Base-by-base conservation (phyloP, 2,113 vertebrate genomes). In the Bettongia penicillata region DNA sequence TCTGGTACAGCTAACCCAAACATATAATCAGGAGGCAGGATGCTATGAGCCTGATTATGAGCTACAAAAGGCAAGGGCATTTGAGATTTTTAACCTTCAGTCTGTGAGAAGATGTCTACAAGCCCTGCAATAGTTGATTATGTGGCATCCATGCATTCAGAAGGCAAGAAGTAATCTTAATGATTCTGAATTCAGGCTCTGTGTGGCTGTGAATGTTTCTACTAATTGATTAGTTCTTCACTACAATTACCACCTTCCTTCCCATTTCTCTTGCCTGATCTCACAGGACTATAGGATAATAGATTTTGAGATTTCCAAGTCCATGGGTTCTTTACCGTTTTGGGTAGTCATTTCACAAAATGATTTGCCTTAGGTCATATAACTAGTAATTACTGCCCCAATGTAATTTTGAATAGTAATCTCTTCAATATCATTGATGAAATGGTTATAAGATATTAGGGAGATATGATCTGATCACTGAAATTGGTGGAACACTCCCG, bases 161-260 rank as follows among this genome's bases (percentile, higher is more conserved):
- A 92, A 23, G 51, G 48, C 94, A 22, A 23, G 53, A 94, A 90
- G 43, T 16, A 43, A 84, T 43, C n/a, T 77, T 77, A 77, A 77
- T 93, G n/a, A 53, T 93, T 92, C 93, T 92, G 90, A 43, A 94
- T 57, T 94, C 16, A 14, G 6, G 90, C 96, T 95, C 94, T 93
- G 31, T 90, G 94, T 61, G 91, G 48, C 1, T 53, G 49, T 91
- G 91, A 95, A 91, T 89, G 28, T 90, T 92, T 90, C 51, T 91
- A 55, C 89, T 97, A 93, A 95, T 97, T 92, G 51, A 47, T 96
- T 2, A 6, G 55, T 95, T 93, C 94, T 93, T 95, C 90, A 90
- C 53, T 48, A 28, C 91, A 84, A 84, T 47, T 53, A 3, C 52
- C 93, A 91, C 55, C 47, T 93, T 77, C 91, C 53, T 93, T 77